Percentiles rank a stretch among this genome's conserved stretches.
phyloP scores from a whole-genome alignment of 1,140 invertebrate genomes.

The Calephelis virginiensis region DNA sequence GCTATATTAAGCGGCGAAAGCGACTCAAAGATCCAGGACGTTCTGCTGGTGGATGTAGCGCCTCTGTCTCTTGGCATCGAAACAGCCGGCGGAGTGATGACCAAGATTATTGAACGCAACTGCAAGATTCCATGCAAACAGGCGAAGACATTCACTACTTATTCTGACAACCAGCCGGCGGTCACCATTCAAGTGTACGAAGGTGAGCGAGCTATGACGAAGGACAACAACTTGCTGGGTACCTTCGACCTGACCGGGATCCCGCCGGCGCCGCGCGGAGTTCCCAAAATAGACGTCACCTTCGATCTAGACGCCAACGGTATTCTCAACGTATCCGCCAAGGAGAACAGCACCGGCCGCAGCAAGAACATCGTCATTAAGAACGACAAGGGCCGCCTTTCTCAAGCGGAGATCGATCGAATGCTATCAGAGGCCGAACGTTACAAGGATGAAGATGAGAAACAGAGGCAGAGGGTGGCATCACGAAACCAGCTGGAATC shows the following conservation, averaged over 20 bases:
- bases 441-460: neutral
- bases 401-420: neutral
- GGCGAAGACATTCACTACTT: neutral
- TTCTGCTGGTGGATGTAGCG: no score
- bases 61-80: neutral
- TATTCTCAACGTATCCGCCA: neutral
- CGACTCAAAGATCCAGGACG: no score
- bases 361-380: neutral
- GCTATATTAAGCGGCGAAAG: no score
- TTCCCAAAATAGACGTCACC: neutral
- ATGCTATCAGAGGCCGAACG: neutral
- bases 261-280: no score
- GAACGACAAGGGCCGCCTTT: neutral
- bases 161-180: neutral
- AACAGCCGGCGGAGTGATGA: neutral
- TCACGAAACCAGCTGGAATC: no score
- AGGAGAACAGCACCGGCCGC: neutral
- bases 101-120: neutral
- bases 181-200: neutral
- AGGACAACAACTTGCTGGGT: neutral
- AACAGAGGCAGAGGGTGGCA: no score
- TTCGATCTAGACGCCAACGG: neutral
- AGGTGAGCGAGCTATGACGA: neutral
- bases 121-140: constrained; percentile 1
- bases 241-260: neutral